Percentiles rank a stretch among this genome's conserved stretches.
Conservation (phyloP, 1,140 invertebrate genomes). For the Maconellicoccus hirsutus region DNA sequence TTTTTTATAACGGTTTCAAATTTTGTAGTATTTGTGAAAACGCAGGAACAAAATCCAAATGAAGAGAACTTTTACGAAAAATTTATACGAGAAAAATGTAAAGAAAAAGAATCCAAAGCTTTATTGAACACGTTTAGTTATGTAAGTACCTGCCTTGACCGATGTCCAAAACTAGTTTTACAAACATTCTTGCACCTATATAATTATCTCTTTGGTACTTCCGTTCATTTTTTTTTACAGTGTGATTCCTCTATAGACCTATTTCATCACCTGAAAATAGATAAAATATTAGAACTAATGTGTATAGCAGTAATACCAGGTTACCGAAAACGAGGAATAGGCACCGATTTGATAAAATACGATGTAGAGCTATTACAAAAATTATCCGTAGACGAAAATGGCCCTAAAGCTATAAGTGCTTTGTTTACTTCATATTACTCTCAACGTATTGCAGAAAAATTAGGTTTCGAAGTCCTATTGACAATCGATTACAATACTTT, state of each 20-base stretch:
- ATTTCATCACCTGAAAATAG: not conserved
- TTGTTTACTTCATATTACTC: not conserved
- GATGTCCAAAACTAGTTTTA: too few relatives aligned
- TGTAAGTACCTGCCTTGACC: too few relatives aligned
- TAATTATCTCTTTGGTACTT: too few relatives aligned
- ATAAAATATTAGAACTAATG: not conserved
- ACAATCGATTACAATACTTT: not conserved
- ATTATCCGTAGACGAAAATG: not conserved
- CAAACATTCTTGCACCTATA: too few relatives aligned
- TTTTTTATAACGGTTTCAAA: too few relatives aligned
- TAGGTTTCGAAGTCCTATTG: not conserved
- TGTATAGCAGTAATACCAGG: not conserved
- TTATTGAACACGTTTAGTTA: not conserved
- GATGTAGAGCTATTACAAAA: not conserved
- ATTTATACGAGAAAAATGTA: conserved; percentile 34
- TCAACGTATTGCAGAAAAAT: not conserved
- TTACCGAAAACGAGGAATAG: not conserved
- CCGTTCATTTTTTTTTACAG: not conserved
- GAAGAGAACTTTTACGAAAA: conserved; percentile 42
- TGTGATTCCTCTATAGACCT: not conserved
- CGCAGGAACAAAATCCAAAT: conserved; percentile 2
- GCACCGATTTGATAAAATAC: not conserved
- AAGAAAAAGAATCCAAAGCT: conserved; percentile 33
- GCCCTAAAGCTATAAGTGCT: not conserved
- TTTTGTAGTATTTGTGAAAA: too few relatives aligned